Base-by-base conservation (phyloP, 64 coral and sea anemone species). In the Stichodactyla mertensii region DNA sequence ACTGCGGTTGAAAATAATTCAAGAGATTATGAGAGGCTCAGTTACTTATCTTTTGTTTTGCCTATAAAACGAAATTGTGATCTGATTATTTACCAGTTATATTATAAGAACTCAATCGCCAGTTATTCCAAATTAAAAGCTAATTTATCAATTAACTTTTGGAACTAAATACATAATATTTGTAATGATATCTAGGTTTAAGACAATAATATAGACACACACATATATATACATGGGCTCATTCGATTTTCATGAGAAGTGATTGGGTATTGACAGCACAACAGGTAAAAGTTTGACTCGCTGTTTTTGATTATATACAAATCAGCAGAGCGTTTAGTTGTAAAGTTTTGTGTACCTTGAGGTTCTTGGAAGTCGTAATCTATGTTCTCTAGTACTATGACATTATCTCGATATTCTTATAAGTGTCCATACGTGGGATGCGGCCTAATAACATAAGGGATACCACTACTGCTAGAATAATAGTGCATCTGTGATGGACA, bases 341-440 rank as follows among this genome's bases (percentile, higher is more conserved):
- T 74, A 7, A 74, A 31, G 69, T 74, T 36, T 2, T 11, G 26
- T 74, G 10, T 74, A 74, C 69, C 69, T 74, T 74, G 69, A 27
- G 6, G 1, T 74, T 74, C 5, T 31, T 74, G 69, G 10, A 11
- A 74, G 69, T 74, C 69, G 10, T 74, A 74, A 36, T 74, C 24
- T 74, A 28, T 13, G 7, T 31, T 74, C 26, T 31, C 8, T 74
- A 11, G 2, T 74, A 74, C 4, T 74, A 66, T 31, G n/a, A 81
- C 78, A 81, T 6, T 18, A 20, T 81, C 15, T 81, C 16, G 16
- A 22, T 53, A 22, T 53, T 81, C 14, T 51, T 84, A 97, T 87
- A 97, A 70, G 16, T 97, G 91, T 19, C 94, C 94, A 31, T 97
- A 97, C 2, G 94, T 97, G 31, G 94, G 91, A 93, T 97, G 94